Base-by-base conservation (phyloP, 2,797 vertebrate species). In the Aphelocoma californica region DNA sequence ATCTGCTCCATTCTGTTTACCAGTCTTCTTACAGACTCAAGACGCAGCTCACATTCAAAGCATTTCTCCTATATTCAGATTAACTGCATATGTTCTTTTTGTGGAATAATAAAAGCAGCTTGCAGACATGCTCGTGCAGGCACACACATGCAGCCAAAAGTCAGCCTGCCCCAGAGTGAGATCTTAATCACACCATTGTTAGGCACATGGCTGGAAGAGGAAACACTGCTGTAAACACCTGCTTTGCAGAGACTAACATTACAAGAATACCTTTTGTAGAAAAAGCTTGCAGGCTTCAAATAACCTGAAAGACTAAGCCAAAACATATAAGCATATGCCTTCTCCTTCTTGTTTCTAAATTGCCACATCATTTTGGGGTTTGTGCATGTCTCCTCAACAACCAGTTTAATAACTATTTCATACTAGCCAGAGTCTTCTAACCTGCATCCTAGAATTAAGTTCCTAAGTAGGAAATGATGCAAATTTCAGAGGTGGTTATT, bases 141-240 rank as follows among this genome's bases (percentile, higher is more conserved):
- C 66, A 86, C 48, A 51, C 44, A 70, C 75, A 79, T 2, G 44
- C 73, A 92, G 93, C 86, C 83, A 94, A 75, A 93, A 93, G 95
- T 94, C 92, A 96, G 86, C 57, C 70, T 93, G 92, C 81, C 91
- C 92, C 45, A 47, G 83, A 64, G 67, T 31, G 26, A 95, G 91
- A 94, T 96, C 88, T 78, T 94, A 94, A 95, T 94, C 95, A 66
- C 60, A 9, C 42, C 36, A 81, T 80, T 95, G 92, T 90, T 86
- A 81, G 78, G 92, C 78, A 80, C 74, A 36, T 0, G 3, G 57
- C 14, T 96, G 73, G 81, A 93, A 95, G 42, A 62, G 83, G 88
- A 96, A 92, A 77, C 54, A 84, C 53, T 84, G 66, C 88, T 83
- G 45, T 91, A 94, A 96, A 92, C 94, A 92, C 81, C 81, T 95